Evolutionary conservation across 2,888 invertebrate species (phyloP).

Genomic region (Fragum sueziense): DNA sequence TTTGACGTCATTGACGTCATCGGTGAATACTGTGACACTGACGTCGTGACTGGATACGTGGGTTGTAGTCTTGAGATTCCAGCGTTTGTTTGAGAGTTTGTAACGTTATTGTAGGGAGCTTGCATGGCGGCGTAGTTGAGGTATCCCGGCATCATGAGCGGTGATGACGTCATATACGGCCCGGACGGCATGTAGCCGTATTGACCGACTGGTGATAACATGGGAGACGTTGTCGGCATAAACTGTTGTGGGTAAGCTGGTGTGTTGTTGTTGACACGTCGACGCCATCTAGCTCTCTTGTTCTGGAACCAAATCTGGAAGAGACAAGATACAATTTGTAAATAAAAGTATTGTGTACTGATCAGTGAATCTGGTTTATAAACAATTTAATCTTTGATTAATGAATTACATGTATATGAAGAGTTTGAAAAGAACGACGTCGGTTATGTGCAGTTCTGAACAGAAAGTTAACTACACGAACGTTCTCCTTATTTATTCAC

Average conservation of each 20-base stretch:
- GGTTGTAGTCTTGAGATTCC: not conserved
- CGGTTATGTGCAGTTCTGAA: no score
- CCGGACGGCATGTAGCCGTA: constrained; percentile 62
- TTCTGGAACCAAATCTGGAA: constrained; percentile 73
- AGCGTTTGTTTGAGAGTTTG: not conserved
- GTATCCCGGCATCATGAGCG: constrained; percentile 44
- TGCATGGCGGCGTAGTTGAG: constrained; percentile 38
- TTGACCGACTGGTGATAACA: constrained; percentile 59
- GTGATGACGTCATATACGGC: constrained; percentile 53
- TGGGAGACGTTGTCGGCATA: constrained; percentile 47
- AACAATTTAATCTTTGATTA: no score
- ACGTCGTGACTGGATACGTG: not conserved
- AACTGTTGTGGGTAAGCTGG: not conserved
- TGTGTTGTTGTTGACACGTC: constrained; percentile 50
- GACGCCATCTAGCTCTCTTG: constrained; percentile 72
- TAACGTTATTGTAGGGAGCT: not conserved
- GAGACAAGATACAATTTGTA: no score
- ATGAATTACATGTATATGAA: no score
- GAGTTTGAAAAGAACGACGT: no score
- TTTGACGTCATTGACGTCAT: not conserved
- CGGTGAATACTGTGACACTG: not conserved
- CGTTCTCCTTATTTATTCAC: no score
- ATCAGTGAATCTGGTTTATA: no score
- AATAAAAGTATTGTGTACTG: no score
- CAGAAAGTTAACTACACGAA: no score